phyloP scores from a whole-genome alignment of 2,888 invertebrate genomes.

The Isotomurus palustris region DNA sequence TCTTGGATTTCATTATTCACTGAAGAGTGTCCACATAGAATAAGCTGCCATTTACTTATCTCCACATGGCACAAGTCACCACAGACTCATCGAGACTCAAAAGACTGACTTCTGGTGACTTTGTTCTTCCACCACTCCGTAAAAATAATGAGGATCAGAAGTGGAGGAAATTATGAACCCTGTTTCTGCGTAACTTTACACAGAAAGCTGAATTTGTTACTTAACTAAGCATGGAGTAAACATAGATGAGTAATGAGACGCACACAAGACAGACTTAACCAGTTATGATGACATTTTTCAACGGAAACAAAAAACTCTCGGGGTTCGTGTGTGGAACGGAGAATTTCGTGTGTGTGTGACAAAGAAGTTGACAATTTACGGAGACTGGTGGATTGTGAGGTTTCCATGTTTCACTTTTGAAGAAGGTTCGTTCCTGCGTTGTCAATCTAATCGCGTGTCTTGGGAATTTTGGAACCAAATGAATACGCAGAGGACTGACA shows the following conservation, averaged over 20 bases:
- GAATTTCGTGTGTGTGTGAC: not conserved
- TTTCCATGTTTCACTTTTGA: not conserved
- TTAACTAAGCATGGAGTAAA: too few relatives aligned
- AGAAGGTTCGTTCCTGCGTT: not conserved
- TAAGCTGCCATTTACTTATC: too few relatives aligned
- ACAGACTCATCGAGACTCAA: not conserved
- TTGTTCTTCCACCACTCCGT: not conserved
- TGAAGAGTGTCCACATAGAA: too few relatives aligned
- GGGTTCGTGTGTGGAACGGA: not conserved
- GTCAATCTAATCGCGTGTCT: conserved; percentile 14
- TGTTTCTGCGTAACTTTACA: too few relatives aligned
- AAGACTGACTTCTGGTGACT: conserved; percentile 2
- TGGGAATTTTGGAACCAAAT: conserved; percentile 18
- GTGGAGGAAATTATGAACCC: too few relatives aligned
- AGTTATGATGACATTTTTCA: too few relatives aligned
- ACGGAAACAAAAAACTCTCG: not conserved
- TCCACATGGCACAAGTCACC: too few relatives aligned
- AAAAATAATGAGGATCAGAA: conserved; percentile 2
- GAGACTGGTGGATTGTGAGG: not conserved
- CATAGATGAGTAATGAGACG: too few relatives aligned
- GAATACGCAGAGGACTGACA: too few relatives aligned
- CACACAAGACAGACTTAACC: too few relatives aligned
- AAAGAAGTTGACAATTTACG: conserved; percentile 11
- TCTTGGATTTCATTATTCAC: too few relatives aligned
- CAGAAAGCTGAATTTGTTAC: too few relatives aligned